Base-by-base conservation (phyloP, 2,113 vertebrate species). In the Anseranas semipalmata region DNA sequence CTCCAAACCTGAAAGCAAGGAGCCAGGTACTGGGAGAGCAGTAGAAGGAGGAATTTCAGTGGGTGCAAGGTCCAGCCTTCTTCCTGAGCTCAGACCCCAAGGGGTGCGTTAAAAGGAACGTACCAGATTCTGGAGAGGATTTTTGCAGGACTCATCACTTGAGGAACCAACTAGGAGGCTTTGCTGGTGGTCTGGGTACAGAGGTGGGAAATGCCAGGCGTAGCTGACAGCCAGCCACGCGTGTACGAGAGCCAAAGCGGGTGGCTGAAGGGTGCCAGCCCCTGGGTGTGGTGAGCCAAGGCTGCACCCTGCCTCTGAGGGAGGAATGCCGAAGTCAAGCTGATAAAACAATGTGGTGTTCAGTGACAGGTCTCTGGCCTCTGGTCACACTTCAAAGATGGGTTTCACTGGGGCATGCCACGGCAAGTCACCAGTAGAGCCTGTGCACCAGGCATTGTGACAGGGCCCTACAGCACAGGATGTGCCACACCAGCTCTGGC, bases 161-260 rank as follows among this genome's bases (percentile, higher is more conserved):
- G 35, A 89, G 35, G 55, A 88, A n/a, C 17, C 65, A 27, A 30
- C 37, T 22, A 32, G 65, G 71, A n/a, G 58, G 32, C 10, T n/a
- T 24, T 67, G 39, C 58, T 70, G 4, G 0, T 7, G 22, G 62
- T 17, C 15, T 0, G 0, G 5, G 58, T 70, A 78, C 55, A 53
- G 75, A 66, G 59, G 33, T 30, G 56, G 55, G 35, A 46, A 60
- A 77, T 71, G 55, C 37, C 71, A 39, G 74, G 55, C 7, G 0
- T 60, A 72, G 84, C 48, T 67, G n/a, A 8, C 2, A 4, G 30
- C 30, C 66, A 58, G 35, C 58, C 60, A 81, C 1, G 2, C 19
- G 50, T 27, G 9, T n/a, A 60, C 55, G 55, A 33, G 56, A 7
- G 6, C 37, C 33, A 52, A 58, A 48, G 71, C 2, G 1, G 45